Evolutionary conservation across 2,113 vertebrate species (phyloP), one percentile per base, ranked within the genome.

Genomic region (Regulus satrapa): DNA sequence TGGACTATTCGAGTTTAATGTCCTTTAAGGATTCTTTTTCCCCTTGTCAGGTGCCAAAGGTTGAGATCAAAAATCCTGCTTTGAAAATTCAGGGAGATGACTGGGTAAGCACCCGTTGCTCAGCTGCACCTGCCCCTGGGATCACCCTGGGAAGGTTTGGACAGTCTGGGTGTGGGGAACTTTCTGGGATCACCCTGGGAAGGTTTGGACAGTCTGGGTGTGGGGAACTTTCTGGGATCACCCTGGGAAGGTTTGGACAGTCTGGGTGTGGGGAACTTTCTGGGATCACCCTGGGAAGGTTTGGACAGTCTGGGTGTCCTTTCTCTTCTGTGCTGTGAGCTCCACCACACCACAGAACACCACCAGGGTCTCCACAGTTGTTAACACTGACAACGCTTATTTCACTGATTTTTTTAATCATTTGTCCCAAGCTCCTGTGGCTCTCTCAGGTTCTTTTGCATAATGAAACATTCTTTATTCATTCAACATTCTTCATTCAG

Each of bases 321-420:
- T 72, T 43, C 52, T 62, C 49, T 9, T 75, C 48, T 61, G 45
- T 49, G 36, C 61, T 45, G 13, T 61, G 48, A 56, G 23, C 34
- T 83, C 80, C 8, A 49, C 34, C 32, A 38, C 0, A 0, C 41
- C 49, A n/a, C 3, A 49, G 54, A 40, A 75, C 58, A 63, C 68
- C 64, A 2, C 11, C 46, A 52, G 48, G 24, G 9, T 58, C 72
- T 88, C 49, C 45, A 41, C 0, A 26, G 21, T 15, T 1, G 0
- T 45, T 45, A 82, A 92, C 23, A 48, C n/a, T 45, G 62, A 43
- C 28, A 78, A 46, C 20, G 59, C 6, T 26, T 20, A 40, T 25
- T 62, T 86, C 48, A 68, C 52, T 63, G 68, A 58, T 83, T 76
- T 82, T 82, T 93, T 73, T 59, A 34, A 71, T 67, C 4, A 11